A percentile compares a stretch with the other conserved stretches of the same genome.
phyloP scores from a whole-genome alignment of 2,797 vertebrate species.

The Intellagama lesueurii region DNA sequence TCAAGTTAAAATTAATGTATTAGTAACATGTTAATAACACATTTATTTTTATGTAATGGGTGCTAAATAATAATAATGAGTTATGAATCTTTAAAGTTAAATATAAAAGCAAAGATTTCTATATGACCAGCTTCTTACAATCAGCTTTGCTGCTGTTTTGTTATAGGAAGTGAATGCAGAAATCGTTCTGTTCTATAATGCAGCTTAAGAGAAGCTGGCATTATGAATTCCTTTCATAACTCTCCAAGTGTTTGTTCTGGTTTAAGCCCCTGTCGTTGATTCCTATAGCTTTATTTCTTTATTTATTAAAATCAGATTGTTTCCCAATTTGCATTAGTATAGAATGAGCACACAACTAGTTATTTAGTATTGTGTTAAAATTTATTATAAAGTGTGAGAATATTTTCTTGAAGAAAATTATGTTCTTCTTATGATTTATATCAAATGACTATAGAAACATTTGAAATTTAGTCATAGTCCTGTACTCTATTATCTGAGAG shows the following conservation, averaged over 20 bases:
- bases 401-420: background rate
- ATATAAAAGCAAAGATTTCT: background rate
- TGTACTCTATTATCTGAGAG: background rate
- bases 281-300: conserved; percentile 1
- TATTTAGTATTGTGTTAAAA: background rate
- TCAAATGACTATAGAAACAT: background rate
- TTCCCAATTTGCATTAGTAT: background rate
- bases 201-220: conserved; percentile 50
- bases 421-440: background rate
- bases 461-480: background rate
- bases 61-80: too few relatives aligned
- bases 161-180: conserved; percentile 19
- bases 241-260: conserved; percentile 24
- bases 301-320: background rate
- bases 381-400: background rate
- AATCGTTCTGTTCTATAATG: conserved; percentile 41
- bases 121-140: background rate
- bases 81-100: too few relatives aligned
- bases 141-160: conserved; percentile 22
- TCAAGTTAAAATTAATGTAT: too few relatives aligned
- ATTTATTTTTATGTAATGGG: too few relatives aligned
- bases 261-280: conserved; percentile 1
- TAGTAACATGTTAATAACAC: too few relatives aligned
- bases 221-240: conserved; percentile 54
- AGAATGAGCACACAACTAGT: background rate